A percentile compares a stretch with the other conserved stretches of the same genome.
Conservation (phyloP, 1,140 invertebrate genomes). For the Bombus waltoni region DNA sequence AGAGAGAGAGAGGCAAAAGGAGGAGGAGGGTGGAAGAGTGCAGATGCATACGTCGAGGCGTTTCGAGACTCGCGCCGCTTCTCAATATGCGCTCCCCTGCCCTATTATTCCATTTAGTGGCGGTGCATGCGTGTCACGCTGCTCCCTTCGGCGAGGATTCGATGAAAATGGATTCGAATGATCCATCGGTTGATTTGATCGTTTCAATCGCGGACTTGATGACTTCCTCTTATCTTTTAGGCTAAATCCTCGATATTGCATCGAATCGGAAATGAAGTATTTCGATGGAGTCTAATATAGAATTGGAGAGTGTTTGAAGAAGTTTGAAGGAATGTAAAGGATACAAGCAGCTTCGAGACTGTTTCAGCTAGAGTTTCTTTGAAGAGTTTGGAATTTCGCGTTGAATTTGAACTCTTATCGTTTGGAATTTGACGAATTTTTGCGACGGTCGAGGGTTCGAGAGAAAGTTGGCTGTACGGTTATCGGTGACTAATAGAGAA, state of each 20-base stretch:
- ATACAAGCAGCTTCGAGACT: no score
- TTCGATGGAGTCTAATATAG: neutral
- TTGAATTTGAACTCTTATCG: no score
- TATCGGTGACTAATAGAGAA: conserved; percentile 31
- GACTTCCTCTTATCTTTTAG: neutral
- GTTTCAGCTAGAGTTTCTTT: neutral
- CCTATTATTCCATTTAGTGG: conserved; percentile 78
- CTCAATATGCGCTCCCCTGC: conserved; percentile 72
- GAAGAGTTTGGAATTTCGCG: neutral
- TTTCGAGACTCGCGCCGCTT: conserved; percentile 69
- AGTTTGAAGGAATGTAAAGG: neutral
- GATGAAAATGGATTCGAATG: neutral
- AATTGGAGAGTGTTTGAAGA: neutral
- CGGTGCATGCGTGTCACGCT: conserved; percentile 25
- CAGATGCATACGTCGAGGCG: conserved; percentile 73
- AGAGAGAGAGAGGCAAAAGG: conserved; percentile 6
- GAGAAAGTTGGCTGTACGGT: conserved; percentile 11
- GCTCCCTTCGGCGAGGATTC: neutral
- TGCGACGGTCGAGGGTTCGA: neutral
- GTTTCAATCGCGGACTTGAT: no score
- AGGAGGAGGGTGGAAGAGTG: conserved; percentile 50
- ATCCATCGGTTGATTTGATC: neutral
- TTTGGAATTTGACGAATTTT: neutral
- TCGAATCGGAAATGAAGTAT: neutral
- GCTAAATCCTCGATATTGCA: neutral